Conservation (phyloP, 2,113 vertebrate genomes). For the Triplophysa dalaica region DNA sequence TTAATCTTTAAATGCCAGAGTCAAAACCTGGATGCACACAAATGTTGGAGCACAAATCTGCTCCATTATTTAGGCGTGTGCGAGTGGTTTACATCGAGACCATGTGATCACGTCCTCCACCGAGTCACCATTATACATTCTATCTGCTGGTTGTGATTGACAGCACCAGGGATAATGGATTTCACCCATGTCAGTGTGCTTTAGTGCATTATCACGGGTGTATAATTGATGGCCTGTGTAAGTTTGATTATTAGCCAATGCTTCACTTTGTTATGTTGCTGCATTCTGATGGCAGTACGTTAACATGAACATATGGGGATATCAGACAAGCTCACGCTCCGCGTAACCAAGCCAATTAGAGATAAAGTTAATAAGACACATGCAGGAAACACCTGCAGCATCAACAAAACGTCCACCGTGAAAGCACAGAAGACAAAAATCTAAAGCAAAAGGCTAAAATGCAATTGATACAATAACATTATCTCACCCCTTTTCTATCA, state of each 20-base stretch:
- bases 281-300: constrained; percentile 23
- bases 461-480: constrained; percentile 24
- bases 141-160: constrained; percentile 53
- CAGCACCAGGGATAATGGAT: constrained; percentile 52
- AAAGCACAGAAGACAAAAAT: not conserved
- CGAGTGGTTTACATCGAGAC: not conserved
- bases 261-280: constrained; percentile 39
- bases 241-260: constrained; percentile 47
- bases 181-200: constrained; percentile 43
- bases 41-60: not conserved
- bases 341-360: constrained; percentile 66
- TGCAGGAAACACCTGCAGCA: constrained; percentile 34
- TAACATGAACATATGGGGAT: constrained; percentile 39
- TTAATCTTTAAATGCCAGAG: constrained; percentile 13
- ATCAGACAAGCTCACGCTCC: constrained; percentile 48
- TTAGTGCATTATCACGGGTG: constrained; percentile 43
- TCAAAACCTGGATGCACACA: not conserved
- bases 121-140: not conserved
- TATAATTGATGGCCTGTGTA: constrained; percentile 42
- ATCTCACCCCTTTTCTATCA: no score
- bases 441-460: constrained; percentile 1
- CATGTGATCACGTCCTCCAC: not conserved
- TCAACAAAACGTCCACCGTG: not conserved
- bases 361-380: constrained; percentile 64
- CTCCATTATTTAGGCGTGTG: not conserved